Conservation (phyloP, 1,140 invertebrate genomes). For the Armadillidium nasatum region DNA sequence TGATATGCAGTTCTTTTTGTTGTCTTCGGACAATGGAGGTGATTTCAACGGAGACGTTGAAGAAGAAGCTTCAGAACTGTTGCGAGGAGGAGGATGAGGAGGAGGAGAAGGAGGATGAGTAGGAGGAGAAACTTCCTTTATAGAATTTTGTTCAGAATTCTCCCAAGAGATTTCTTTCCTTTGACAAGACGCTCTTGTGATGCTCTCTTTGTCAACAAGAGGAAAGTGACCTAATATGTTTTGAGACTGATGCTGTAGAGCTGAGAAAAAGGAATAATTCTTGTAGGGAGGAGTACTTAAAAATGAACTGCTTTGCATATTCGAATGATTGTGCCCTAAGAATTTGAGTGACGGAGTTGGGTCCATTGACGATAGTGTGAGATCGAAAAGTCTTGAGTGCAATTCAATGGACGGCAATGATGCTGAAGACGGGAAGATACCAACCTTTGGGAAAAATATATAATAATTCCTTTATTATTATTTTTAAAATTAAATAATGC, state of each 20-base stretch:
- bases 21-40: slow-evolving; percentile 23
- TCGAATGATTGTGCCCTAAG: too few species aligned
- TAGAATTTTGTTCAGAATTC: too few species aligned
- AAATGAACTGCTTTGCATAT: too few species aligned
- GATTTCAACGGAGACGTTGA: neutral
- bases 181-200: neutral
- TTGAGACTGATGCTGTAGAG: neutral
- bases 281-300: neutral
- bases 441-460: neutral
- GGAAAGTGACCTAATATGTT: neutral
- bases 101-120: neutral
- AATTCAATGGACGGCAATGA: neutral
- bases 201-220: neutral
- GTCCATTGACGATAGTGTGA: neutral
- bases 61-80: neutral
- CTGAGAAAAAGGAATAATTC: neutral
- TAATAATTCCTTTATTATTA: slow-evolving; percentile 4
- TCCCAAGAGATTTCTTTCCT: neutral
- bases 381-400: neutral
- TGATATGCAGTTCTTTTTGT: slow-evolving; percentile 37
- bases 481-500: neutral
- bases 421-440: neutral
- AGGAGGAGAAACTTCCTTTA: neutral
- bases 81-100: neutral
- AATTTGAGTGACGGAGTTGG: neutral